Evolutionary conservation across 1,140 invertebrate genomes (phyloP), one percentile per base, ranked within the genome.

Genomic region (Agrilus planipennis): DNA sequence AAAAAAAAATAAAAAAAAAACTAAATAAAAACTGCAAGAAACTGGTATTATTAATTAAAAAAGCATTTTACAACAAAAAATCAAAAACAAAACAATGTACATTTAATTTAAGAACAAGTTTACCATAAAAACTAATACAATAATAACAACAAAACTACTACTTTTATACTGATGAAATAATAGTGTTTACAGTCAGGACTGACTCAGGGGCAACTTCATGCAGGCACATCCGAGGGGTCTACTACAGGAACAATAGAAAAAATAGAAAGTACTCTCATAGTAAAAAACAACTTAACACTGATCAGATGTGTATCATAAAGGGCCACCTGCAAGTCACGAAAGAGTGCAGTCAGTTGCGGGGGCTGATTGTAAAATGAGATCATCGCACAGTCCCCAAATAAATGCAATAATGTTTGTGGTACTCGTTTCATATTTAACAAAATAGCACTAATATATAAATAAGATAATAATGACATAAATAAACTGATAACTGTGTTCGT

Each of bases 61-160:
- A 73, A 73, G 72, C 71, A 73, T 73, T 7, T 68, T 72, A 71
- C 71, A 75, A 62, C 71, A 74, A 74, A 72, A 73, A 72, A 71
- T 72, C 71, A 73, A 73, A 72, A 73, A 72, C 70, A 74, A 74
- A 74, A 74, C 71, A 71, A 73, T 71, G 67, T 73, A 74, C 72
- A 73, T 72, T 73, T 57, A 73, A 72, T 73, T 73, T 73, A 72
- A 72, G 72, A 74, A 74, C 71, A 74, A 69, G 66, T 71, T 72
- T 71, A 72, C 70, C 69, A 71, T 70, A 71, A 59, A 59, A 60
- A 50, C 54, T 70, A 72, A 63, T 67, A 70, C 69, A 71, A 71
- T 70, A 69, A 72, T 74, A 76, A 73, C 71, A 76, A 74, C 70
- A 72, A 73, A 10, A 50, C 57, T 45, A 32, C 49, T 35, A 51